Evolutionary conservation across 2,113 vertebrate genomes (phyloP).

Genomic region (Lophochroa leadbeateri): DNA sequence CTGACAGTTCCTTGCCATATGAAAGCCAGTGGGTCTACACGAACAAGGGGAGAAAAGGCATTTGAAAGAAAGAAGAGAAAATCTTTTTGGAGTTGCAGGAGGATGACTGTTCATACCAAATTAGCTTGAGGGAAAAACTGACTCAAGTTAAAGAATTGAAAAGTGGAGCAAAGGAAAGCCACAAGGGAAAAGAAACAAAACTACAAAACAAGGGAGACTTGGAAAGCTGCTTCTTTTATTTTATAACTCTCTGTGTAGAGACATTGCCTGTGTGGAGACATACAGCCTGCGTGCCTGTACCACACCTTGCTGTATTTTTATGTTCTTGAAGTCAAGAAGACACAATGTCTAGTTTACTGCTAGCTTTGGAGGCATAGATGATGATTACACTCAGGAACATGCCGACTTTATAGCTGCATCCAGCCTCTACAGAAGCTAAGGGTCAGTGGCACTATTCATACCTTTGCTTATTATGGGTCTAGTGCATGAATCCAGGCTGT

Average conservation of each 20-base stretch:
- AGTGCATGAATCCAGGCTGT: not conserved
- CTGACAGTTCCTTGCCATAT: not conserved
- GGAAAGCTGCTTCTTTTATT: not conserved
- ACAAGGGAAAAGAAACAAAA: constrained; percentile 43
- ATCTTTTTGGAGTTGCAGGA: constrained; percentile 37
- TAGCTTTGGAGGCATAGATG: not conserved
- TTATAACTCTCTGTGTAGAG: not conserved
- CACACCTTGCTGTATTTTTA: not conserved
- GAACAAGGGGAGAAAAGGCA: not conserved
- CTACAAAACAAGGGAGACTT: constrained; percentile 15
- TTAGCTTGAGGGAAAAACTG: constrained; percentile 54
- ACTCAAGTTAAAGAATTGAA: constrained; percentile 57
- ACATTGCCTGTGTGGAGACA: not conserved
- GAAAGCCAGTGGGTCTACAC: not conserved
- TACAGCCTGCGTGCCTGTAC: not conserved
- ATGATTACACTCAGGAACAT: not conserved
- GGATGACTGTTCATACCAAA: constrained; percentile 33
- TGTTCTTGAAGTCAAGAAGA: not conserved
- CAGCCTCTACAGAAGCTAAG: not conserved
- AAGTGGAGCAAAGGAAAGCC: constrained; percentile 53
- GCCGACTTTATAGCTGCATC: not conserved
- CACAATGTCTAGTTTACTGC: not conserved
- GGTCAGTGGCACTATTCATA: not conserved
- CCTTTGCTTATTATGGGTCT: not conserved
- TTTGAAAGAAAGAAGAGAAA: constrained; percentile 26